phyloP scores from a whole-genome alignment of 2,113 vertebrate species.

The Tretioscincus oriximinensis region DNA sequence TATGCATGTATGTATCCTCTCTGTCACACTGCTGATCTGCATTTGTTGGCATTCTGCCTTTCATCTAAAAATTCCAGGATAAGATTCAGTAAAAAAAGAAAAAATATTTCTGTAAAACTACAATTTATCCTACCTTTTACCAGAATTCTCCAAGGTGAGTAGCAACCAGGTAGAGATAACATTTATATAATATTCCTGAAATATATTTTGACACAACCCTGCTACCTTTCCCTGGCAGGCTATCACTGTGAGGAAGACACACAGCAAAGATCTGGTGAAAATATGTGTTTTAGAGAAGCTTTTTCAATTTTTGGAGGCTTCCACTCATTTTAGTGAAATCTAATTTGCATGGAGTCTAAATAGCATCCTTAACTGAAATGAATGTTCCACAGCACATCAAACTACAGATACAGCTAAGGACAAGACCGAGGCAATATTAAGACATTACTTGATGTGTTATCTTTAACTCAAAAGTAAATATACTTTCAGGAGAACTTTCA shows the following conservation, averaged over 20 bases:
- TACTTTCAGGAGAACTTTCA: slow-evolving; percentile 16
- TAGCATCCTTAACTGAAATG: neutral
- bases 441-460: slow-evolving; percentile 31
- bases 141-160: too few species aligned
- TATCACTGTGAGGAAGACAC: neutral
- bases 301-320: too few species aligned
- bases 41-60: too few species aligned
- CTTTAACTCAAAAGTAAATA: slow-evolving; percentile 40
- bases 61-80: neutral
- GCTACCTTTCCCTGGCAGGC: neutral
- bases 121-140: too few species aligned
- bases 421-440: slow-evolving; percentile 36
- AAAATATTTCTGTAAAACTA: too few species aligned
- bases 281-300: too few species aligned
- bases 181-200: too few species aligned
- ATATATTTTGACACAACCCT: too few species aligned
- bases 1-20: too few species aligned
- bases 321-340: neutral
- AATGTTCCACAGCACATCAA: slow-evolving; percentile 27
- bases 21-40: too few species aligned
- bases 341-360: neutral
- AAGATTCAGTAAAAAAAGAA: too few species aligned
- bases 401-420: slow-evolving; percentile 29
- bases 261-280: neutral
- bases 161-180: too few species aligned